These are phyloP conservation scores for Hylaea fasciaria DNA, from an alignment of 2,888 invertebrate species.

Conservation along the genomic window DNA sequence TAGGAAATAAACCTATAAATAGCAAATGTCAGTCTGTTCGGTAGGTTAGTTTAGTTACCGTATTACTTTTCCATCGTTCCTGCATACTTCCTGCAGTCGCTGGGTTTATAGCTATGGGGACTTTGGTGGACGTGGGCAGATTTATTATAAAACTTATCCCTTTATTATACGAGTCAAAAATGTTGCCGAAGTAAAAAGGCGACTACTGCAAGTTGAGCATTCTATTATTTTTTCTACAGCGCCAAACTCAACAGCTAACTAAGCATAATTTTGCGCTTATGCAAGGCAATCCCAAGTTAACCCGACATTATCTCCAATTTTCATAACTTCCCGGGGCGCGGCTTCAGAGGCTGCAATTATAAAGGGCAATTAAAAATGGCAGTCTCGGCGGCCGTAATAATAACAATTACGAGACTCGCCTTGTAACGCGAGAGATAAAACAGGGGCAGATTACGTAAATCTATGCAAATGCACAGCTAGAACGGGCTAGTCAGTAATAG, in stretches of 20 bases:
- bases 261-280: slow-evolving; percentile 10
- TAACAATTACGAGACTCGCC: slow-evolving; percentile 57
- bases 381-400: slow-evolving; percentile 52
- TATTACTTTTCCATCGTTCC: too few relatives aligned
- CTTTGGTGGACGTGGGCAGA: too few relatives aligned
- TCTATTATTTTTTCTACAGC: neutral
- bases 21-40: too few relatives aligned
- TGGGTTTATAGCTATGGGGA: too few relatives aligned
- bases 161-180: too few relatives aligned
- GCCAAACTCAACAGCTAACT: slow-evolving; percentile 1
- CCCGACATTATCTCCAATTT: slow-evolving; percentile 31
- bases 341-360: slow-evolving; percentile 52
- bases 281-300: slow-evolving; percentile 6
- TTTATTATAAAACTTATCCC: too few relatives aligned
- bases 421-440: slow-evolving; percentile 55
- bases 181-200: too few relatives aligned
- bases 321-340: slow-evolving; percentile 40
- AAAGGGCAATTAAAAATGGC: slow-evolving; percentile 62
- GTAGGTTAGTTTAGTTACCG: too few relatives aligned
- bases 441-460: slow-evolving; percentile 65
- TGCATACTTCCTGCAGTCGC: too few relatives aligned
- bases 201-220: too few relatives aligned
- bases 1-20: too few relatives aligned
- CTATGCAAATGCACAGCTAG: slow-evolving; percentile 65
- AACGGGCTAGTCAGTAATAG: slow-evolving; percentile 48